Conservation (phyloP, 2,888 invertebrate genomes). For the Podabrus alpinus region DNA sequence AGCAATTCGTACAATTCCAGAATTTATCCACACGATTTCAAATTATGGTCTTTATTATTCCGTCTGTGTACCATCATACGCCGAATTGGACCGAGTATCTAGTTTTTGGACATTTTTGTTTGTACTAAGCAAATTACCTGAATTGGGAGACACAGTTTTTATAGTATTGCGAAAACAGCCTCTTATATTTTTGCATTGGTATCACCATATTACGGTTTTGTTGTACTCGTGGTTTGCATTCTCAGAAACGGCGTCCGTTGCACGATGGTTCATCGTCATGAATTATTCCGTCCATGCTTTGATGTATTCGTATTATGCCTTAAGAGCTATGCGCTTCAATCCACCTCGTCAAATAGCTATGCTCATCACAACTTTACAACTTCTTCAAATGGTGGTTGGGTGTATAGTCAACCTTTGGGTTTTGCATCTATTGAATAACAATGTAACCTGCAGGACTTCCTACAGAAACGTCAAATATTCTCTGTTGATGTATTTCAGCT, state of each 20-base stretch:
- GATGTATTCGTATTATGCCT: conserved; percentile 91
- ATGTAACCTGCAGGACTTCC: conserved; percentile 80
- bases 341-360: conserved; percentile 86
- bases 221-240: conserved; percentile 95
- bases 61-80: conserved; percentile 93
- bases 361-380: conserved; percentile 87
- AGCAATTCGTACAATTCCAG: conserved; percentile 89
- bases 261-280: conserved; percentile 94
- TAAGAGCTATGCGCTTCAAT: conserved; percentile 82
- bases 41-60: conserved; percentile 94
- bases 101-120: conserved; percentile 99
- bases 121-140: conserved; percentile 93
- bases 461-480: conserved; percentile 83
- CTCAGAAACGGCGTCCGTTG: conserved; percentile 86
- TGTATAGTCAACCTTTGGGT: conserved; percentile 89
- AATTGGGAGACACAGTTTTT: conserved; percentile 94
- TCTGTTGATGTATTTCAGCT: conserved; percentile 93
- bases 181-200: conserved; percentile 94
- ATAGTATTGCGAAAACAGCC: conserved; percentile 92
- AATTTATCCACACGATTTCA: conserved; percentile 84
- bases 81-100: conserved; percentile 88
- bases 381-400: conserved; percentile 93
- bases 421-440: conserved; percentile 75
- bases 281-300: conserved; percentile 89
- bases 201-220: conserved; percentile 93